phyloP scores from a whole-genome alignment of 2,888 invertebrate species.

The Dolomedes plantarius region DNA sequence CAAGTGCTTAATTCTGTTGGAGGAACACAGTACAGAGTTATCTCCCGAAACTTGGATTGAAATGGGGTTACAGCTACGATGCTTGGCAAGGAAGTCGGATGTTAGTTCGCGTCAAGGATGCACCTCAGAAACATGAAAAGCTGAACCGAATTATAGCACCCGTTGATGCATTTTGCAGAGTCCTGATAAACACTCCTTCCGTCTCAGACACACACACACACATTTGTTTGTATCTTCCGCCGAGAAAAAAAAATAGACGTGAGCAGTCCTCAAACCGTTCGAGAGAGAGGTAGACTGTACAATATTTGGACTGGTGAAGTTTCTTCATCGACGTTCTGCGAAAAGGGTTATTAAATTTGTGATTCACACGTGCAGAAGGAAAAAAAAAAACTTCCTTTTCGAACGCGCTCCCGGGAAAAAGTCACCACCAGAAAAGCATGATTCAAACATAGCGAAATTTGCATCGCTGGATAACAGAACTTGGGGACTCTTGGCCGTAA shows the following conservation, averaged over 20 bases:
- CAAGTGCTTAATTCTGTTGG: background rate
- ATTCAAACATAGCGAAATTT: background rate
- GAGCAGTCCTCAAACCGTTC: constrained; percentile 12
- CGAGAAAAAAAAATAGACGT: background rate
- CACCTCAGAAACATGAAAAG: background rate
- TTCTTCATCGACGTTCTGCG: background rate
- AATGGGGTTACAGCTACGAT: too few species aligned
- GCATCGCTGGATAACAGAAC: background rate
- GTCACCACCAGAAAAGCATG: background rate
- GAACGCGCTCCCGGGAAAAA: too few species aligned
- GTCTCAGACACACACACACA: background rate
- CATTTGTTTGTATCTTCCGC: too few species aligned
- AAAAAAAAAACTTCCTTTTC: too few species aligned
- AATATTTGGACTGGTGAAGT: background rate
- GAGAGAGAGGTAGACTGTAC: constrained; percentile 29
- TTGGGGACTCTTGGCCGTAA: background rate
- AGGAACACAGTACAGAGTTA: too few species aligned
- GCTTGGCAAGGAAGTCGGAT: too few species aligned
- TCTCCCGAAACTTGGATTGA: too few species aligned
- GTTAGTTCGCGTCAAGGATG: too few species aligned
- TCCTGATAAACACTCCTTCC: background rate
- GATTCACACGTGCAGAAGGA: too few species aligned
- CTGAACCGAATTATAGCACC: background rate
- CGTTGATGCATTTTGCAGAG: background rate
- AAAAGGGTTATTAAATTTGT: background rate